Evolutionary conservation across 2,888 invertebrate genomes (phyloP).

Genomic region (Rambutsinella grinnellia): DNA sequence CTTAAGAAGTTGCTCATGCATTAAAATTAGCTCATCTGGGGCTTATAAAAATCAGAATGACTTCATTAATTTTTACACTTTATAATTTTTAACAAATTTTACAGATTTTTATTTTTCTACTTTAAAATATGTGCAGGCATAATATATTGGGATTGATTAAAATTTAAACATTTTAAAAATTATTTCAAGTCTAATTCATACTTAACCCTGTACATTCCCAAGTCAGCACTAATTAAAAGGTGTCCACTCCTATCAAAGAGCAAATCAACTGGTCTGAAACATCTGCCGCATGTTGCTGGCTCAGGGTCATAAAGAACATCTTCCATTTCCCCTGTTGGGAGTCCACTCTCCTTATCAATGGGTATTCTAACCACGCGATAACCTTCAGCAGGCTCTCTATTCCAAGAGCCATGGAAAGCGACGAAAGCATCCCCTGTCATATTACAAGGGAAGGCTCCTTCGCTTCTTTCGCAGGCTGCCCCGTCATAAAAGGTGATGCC

Average conservation of each 20-base stretch:
- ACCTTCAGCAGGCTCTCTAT: conserved; percentile 45
- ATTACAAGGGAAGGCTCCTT: conserved; percentile 59
- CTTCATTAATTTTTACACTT: neutral
- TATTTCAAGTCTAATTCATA: conserved; percentile 28
- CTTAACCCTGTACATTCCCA: conserved; percentile 48
- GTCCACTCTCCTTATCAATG: conserved; percentile 27
- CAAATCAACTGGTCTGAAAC: conserved; percentile 59
- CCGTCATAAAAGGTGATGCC: conserved; percentile 58
- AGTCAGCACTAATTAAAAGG: conserved; percentile 53
- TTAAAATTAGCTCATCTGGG: too few relatives aligned
- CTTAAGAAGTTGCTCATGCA: neutral
- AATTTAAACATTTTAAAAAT: neutral
- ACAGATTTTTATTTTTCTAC: neutral
- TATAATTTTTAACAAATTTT: neutral
- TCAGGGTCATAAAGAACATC: conserved; percentile 55
- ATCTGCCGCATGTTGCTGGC: conserved; percentile 22
- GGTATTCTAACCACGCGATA: conserved; percentile 52
- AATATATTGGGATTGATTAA: too few relatives aligned
- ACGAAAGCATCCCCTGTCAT: conserved; percentile 57
- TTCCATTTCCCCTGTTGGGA: conserved; percentile 52
- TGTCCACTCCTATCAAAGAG: conserved; percentile 57
- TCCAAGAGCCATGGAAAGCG: conserved; percentile 60
- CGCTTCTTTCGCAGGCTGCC: conserved; percentile 31
- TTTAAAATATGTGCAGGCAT: neutral
- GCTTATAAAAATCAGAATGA: too few relatives aligned